A percentile compares a stretch with the other conserved stretches of the same genome.
These are phyloP conservation scores for Ceryle rudis DNA, from an alignment of 2,797 vertebrate genomes.

Conservation along the genomic window DNA sequence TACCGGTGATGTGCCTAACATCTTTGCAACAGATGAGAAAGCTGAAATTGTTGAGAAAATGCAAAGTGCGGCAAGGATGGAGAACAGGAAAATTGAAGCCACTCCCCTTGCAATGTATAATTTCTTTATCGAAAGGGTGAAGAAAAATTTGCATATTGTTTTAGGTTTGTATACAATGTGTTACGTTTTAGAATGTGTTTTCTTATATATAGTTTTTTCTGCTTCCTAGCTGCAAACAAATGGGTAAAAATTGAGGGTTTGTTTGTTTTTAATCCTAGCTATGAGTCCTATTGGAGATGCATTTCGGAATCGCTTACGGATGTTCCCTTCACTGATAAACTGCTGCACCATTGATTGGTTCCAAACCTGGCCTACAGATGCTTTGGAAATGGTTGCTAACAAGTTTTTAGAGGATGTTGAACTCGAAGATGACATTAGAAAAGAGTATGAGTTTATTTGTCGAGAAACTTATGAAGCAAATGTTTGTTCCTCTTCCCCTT, in stretches of 20 bases:
- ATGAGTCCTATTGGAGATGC: slow-evolving; percentile 94
- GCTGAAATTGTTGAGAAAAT: slow-evolving; percentile 92
- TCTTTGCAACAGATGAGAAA: slow-evolving; percentile 91
- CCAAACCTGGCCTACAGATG: slow-evolving; percentile 92
- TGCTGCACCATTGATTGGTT: slow-evolving; percentile 98
- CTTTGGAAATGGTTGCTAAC: slow-evolving; percentile 94
- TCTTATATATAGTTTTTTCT: neutral
- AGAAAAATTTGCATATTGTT: slow-evolving; percentile 92
- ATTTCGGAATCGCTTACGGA: slow-evolving; percentile 91
- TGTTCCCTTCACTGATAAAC: slow-evolving; percentile 97
- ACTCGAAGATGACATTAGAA: slow-evolving; percentile 83
- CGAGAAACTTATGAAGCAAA: neutral
- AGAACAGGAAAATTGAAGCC: slow-evolving; percentile 86
- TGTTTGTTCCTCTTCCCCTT: neutral
- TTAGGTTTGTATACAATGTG: slow-evolving; percentile 81
- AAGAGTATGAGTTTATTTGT: slow-evolving; percentile 79
- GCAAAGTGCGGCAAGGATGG: slow-evolving; percentile 84
- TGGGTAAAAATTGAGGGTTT: neutral
- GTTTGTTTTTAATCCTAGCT: slow-evolving; percentile 76
- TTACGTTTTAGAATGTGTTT: neutral
- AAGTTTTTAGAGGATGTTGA: slow-evolving; percentile 93
- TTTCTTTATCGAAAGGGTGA: slow-evolving; percentile 91
- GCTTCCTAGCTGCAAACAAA: neutral
- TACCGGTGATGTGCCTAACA: slow-evolving; percentile 91
- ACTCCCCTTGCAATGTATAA: slow-evolving; percentile 92